Conservation (phyloP, 2,797 vertebrate species). For the Pristis pectinata region DNA sequence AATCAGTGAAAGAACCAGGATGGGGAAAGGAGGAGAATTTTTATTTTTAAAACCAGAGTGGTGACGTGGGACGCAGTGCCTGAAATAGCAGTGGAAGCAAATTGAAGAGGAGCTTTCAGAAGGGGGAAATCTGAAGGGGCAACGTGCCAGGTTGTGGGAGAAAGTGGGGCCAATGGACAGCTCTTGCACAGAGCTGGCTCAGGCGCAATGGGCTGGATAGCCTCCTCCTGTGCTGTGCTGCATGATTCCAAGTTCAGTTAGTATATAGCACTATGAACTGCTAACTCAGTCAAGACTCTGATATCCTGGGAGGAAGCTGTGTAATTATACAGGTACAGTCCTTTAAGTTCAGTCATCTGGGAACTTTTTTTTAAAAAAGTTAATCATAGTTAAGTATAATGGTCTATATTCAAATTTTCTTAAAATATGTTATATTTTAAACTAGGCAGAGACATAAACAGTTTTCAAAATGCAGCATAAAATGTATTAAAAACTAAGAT, state of each 20-base stretch:
- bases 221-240: neutral
- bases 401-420: neutral
- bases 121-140: neutral
- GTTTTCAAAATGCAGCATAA: neutral
- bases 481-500: neutral
- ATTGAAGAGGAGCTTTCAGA: neutral
- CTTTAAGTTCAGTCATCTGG: neutral
- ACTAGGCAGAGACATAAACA: neutral
- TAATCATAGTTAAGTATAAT: neutral
- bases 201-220: neutral
- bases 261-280: neutral
- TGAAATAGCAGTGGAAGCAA: neutral
- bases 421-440: neutral
- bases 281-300: neutral
- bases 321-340: neutral
- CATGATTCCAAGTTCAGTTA: neutral
- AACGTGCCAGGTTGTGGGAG: neutral
- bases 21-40: too few relatives aligned
- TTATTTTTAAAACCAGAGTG: neutral
- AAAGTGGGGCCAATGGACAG: neutral
- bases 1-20: too few relatives aligned
- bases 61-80: neutral
- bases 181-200: neutral
- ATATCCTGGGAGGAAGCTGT: neutral
- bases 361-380: neutral